These are phyloP conservation scores for Macrophya annulata DNA, from an alignment of 2,888 invertebrate species.

Conservation along the genomic window DNA sequence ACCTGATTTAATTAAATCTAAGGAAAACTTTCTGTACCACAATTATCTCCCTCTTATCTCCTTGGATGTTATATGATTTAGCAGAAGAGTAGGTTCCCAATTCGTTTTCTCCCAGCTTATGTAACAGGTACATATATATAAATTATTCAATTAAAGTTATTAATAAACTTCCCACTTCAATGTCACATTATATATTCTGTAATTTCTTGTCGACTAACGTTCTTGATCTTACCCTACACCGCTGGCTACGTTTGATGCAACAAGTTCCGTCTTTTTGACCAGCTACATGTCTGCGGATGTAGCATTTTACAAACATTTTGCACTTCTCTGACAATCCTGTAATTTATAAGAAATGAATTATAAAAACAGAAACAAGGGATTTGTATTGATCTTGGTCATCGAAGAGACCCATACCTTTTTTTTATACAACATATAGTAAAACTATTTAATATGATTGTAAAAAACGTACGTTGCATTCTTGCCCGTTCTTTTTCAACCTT, in stretches of 20 bases:
- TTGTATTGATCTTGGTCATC: neutral
- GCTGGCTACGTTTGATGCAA: slow-evolving; percentile 60
- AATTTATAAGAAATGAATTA: slow-evolving; percentile 45
- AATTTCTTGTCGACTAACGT: neutral
- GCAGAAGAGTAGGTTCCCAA: slow-evolving; percentile 1
- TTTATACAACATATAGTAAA: slow-evolving; percentile 9
- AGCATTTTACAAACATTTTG: slow-evolving; percentile 65
- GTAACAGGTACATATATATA: neutral
- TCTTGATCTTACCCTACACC: slow-evolving; percentile 12
- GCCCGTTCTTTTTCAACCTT: slow-evolving; percentile 66
- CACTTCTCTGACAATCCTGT: slow-evolving; percentile 64
- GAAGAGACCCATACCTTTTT: neutral
- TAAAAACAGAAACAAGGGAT: neutral
- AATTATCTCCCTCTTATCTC: slow-evolving; percentile 8
- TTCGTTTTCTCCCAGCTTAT: neutral
- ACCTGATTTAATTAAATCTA: neutral
- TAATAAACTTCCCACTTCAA: neutral
- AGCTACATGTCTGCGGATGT: slow-evolving; percentile 61
- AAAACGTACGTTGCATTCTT: slow-evolving; percentile 66
- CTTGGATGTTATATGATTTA: neutral
- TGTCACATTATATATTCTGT: slow-evolving; percentile 6
- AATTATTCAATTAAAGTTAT: neutral
- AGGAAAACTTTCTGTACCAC: neutral
- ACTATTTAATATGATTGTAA: slow-evolving; percentile 2
- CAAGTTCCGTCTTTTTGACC: slow-evolving; percentile 61